A percentile compares a stretch with the other conserved stretches of the same genome.
These are phyloP conservation scores for Hyles euphorbiae DNA, from an alignment of 1,140 invertebrate genomes.

Conservation along the genomic window DNA sequence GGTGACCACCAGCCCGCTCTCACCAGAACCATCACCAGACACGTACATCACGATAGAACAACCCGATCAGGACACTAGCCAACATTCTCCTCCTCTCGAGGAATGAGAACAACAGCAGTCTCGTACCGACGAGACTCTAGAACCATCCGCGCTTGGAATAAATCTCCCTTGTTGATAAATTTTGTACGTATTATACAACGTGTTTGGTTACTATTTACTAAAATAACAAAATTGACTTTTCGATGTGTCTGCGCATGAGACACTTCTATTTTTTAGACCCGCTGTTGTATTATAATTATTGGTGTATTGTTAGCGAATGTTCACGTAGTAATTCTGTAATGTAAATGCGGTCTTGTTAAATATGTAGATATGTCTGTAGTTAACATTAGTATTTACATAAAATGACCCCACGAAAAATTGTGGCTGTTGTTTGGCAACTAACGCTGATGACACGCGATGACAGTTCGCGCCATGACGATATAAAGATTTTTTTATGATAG, in stretches of 20 bases:
- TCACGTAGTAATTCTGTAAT: background rate
- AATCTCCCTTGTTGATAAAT: constrained; percentile 28
- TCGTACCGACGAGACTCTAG: constrained; percentile 24
- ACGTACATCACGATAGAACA: constrained; percentile 41
- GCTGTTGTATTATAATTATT: constrained; percentile 24
- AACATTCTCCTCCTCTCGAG: constrained; percentile 16
- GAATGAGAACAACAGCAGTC: constrained; percentile 30
- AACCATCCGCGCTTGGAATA: constrained; percentile 2
- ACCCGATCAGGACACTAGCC: constrained; percentile 1
- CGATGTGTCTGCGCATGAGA: constrained; percentile 33
- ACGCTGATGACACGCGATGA: too few species aligned
- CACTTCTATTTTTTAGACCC: constrained; percentile 37
- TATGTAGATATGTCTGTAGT: too few species aligned
- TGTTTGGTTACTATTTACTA: constrained; percentile 24
- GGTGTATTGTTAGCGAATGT: constrained; percentile 8
- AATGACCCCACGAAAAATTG: too few species aligned
- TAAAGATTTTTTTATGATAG: too few species aligned
- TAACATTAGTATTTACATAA: too few species aligned
- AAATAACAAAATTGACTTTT: constrained; percentile 25
- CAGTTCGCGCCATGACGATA: too few species aligned
- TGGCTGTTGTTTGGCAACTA: too few species aligned
- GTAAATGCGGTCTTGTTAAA: background rate
- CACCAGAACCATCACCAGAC: constrained; percentile 23
- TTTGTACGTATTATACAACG: constrained; percentile 33
- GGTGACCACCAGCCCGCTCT: constrained; percentile 13